These are phyloP conservation scores for Campylomormyrus numenius DNA, from an alignment of 2,113 vertebrate species.

Conservation along the genomic window DNA sequence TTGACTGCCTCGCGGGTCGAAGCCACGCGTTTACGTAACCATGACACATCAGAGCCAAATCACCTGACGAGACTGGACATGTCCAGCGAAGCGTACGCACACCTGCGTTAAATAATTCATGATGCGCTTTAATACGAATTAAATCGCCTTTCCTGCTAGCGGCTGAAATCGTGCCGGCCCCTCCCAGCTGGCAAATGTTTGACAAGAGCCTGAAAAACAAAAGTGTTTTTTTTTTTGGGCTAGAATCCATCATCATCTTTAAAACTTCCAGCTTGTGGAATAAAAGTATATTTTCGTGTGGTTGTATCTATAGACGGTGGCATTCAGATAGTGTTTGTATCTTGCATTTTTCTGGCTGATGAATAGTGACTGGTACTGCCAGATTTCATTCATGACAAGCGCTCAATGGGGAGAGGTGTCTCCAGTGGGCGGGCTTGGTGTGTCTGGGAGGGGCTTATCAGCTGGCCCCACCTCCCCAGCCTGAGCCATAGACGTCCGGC, in stretches of 20 bases:
- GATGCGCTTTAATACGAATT: not conserved
- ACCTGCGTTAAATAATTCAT: not conserved
- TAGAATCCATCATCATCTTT: not conserved
- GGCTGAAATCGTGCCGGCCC: not conserved
- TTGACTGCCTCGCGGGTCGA: not conserved
- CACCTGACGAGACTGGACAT: not conserved
- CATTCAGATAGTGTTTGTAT: not conserved
- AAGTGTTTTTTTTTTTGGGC: not conserved
- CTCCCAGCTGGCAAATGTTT: not conserved
- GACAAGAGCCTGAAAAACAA: not conserved
- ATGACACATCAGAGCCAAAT: not conserved
- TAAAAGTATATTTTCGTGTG: not conserved
- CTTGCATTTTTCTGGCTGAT: not conserved
- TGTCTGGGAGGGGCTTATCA: not conserved
- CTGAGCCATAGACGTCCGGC: not conserved
- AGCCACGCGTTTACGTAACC: not conserved
- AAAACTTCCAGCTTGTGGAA: not conserved
- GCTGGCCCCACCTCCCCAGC: too few relatives aligned
- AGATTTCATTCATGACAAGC: not conserved
- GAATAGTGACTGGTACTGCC: not conserved
- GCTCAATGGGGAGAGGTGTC: not conserved
- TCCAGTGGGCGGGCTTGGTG: not conserved
- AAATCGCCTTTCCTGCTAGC: not conserved
- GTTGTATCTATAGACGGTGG: not conserved
- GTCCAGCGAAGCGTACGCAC: not conserved